A percentile compares a stretch with the other conserved stretches of the same genome.
phyloP scores from a whole-genome alignment of 1,140 invertebrate genomes.

The Megalonaias nervosa region DNA sequence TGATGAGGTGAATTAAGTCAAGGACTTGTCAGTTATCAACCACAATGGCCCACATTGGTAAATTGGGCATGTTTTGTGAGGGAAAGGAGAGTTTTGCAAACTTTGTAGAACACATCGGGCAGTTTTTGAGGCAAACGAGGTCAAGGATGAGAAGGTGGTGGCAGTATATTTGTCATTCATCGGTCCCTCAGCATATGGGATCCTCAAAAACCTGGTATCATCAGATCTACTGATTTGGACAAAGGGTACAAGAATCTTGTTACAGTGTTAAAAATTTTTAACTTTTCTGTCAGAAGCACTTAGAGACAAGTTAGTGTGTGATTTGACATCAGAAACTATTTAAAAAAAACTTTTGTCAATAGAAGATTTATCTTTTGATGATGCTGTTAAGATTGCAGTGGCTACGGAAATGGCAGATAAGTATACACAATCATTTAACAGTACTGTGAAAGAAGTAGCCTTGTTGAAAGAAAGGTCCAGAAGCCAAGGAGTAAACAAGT shows the following conservation, averaged over 20 bases:
- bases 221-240: slow-evolving; percentile 6
- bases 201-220: too few relatives aligned
- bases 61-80: too few relatives aligned
- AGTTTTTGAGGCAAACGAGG: too few relatives aligned
- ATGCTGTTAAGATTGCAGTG: slow-evolving; percentile 2
- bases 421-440: neutral
- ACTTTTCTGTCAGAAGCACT: slow-evolving; percentile 9
- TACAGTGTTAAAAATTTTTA: neutral
- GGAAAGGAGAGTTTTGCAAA: too few relatives aligned
- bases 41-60: too few relatives aligned
- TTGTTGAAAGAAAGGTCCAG: neutral
- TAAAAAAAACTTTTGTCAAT: slow-evolving; percentile 12
- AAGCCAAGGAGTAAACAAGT: neutral
- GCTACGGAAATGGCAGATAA: slow-evolving; percentile 29
- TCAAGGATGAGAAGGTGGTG: too few relatives aligned
- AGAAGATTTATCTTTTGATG: neutral
- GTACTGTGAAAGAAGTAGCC: neutral
- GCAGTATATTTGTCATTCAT: too few relatives aligned
- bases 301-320: slow-evolving; percentile 9
- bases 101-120: too few relatives aligned
- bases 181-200: too few relatives aligned
- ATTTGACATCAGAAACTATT: slow-evolving; percentile 10
- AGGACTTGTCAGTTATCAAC: too few relatives aligned
- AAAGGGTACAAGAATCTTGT: neutral
- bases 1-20: too few relatives aligned